These are phyloP conservation scores for Speoplatyrhinus poulsoni DNA, from an alignment of 2,113 vertebrate genomes.

Conservation along the genomic window DNA sequence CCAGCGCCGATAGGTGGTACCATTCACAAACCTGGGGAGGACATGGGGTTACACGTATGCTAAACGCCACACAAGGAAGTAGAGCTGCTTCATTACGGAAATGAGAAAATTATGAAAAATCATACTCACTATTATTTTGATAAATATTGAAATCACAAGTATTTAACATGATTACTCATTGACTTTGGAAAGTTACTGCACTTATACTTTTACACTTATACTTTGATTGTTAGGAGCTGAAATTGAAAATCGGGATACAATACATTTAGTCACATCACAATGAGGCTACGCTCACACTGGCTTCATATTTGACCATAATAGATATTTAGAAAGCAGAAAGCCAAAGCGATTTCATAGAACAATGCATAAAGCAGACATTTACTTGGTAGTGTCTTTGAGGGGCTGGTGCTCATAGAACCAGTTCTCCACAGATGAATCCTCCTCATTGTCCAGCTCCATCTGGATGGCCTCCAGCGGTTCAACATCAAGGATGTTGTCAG, in stretches of 20 bases:
- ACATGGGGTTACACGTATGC: too few relatives aligned
- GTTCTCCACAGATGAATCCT: conserved; percentile 88
- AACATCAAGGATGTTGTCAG: conserved; percentile 97
- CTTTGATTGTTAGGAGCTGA: not conserved
- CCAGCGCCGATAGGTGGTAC: conserved; percentile 96
- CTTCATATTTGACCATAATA: not conserved
- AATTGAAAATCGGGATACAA: too few relatives aligned
- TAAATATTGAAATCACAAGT: too few relatives aligned
- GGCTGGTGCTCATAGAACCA: conserved; percentile 99
- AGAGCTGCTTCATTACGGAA: too few relatives aligned
- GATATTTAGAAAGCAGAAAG: not conserved
- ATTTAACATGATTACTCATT: too few relatives aligned
- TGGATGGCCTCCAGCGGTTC: conserved; percentile 97
- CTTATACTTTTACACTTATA: too few relatives aligned
- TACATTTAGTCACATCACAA: too few relatives aligned
- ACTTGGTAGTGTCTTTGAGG: conserved; percentile 92
- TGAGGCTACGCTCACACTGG: too few relatives aligned
- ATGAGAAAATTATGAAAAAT: too few relatives aligned
- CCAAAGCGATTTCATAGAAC: not conserved
- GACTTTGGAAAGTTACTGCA: too few relatives aligned
- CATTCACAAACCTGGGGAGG: conserved; percentile 87
- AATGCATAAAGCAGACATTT: not conserved
- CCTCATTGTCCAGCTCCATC: conserved; percentile 93
- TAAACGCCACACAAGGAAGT: not conserved
- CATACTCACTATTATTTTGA: too few relatives aligned